phyloP scores from a whole-genome alignment of 2,888 invertebrate species.

The Ligdia adustata region DNA sequence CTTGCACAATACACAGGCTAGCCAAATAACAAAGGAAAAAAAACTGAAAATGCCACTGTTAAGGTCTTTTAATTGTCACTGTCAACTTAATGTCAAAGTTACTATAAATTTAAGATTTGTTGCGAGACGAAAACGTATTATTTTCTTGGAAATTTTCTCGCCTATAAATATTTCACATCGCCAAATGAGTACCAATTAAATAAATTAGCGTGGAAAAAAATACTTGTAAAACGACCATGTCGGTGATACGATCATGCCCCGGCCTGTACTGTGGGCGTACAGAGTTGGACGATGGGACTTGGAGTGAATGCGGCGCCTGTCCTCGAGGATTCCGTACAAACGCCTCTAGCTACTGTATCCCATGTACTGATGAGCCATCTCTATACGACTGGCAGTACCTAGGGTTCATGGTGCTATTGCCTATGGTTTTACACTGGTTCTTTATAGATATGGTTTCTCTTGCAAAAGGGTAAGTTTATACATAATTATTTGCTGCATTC shows the following conservation, averaged over 20 bases:
- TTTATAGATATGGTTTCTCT: conserved; percentile 94
- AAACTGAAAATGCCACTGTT: too few species aligned
- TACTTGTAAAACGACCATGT: too few species aligned
- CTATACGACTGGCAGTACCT: conserved; percentile 97
- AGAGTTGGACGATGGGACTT: conserved; percentile 85
- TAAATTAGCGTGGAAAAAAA: too few species aligned
- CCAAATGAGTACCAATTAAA: too few species aligned
- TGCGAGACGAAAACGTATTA: too few species aligned
- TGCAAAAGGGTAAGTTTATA: conserved; percentile 85
- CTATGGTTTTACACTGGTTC: conserved; percentile 95
- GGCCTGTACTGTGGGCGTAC: conserved; percentile 93
- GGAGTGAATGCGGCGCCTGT: conserved; percentile 94
- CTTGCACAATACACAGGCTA: too few species aligned
- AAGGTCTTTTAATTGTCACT: too few species aligned
- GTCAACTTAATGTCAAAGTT: too few species aligned
- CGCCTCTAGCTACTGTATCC: conserved; percentile 88
- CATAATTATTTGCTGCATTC: background rate
- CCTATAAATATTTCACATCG: too few species aligned
- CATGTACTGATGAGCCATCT: conserved; percentile 89
- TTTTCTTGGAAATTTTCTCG: too few species aligned
- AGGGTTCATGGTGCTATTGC: conserved; percentile 95
- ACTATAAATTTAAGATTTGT: too few species aligned
- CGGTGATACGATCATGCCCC: conserved; percentile 85
- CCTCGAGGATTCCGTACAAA: conserved; percentile 92
- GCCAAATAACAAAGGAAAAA: too few species aligned